Conservation (phyloP, 2,797 vertebrate species). For the Oreortyx pictus region DNA sequence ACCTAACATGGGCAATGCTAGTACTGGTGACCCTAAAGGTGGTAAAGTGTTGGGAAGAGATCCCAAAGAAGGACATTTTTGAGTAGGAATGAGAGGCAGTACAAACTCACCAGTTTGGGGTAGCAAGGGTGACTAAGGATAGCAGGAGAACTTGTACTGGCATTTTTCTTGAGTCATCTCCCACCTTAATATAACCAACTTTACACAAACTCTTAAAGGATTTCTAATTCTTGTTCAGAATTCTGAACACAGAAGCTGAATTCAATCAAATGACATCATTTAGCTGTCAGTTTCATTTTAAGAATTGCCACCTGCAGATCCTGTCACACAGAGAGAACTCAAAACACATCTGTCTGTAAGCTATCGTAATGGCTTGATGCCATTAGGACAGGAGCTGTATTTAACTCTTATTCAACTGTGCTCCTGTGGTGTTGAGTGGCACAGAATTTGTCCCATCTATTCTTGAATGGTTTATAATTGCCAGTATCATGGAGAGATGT, state of each 20-base stretch:
- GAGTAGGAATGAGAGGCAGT: background rate
- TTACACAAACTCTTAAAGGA: background rate
- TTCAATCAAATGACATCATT: background rate
- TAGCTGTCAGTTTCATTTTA: background rate
- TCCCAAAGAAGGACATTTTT: background rate
- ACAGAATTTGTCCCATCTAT: conserved; percentile 39
- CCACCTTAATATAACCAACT: background rate
- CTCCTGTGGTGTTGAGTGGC: conserved; percentile 10
- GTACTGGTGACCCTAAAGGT: background rate
- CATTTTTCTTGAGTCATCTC: background rate
- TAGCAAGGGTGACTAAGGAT: background rate
- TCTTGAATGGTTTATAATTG: conserved; percentile 18
- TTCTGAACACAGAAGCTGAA: background rate
- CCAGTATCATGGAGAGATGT: conserved; percentile 43
- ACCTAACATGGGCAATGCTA: background rate
- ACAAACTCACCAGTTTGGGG: background rate
- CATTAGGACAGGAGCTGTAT: background rate
- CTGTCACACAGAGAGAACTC: background rate
- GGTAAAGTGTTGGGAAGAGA: background rate
- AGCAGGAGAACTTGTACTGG: background rate
- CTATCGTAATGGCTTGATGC: background rate
- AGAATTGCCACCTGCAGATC: background rate
- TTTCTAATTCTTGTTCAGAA: background rate
- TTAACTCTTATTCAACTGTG: conserved; percentile 48
- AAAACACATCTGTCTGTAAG: conserved; percentile 17